A percentile compares a stretch with the other conserved stretches of the same genome.
These are phyloP conservation scores for Paracentrotus lividus DNA, from an alignment of 53 echinoderm and acorn worm genomes.

Conservation along the genomic window DNA sequence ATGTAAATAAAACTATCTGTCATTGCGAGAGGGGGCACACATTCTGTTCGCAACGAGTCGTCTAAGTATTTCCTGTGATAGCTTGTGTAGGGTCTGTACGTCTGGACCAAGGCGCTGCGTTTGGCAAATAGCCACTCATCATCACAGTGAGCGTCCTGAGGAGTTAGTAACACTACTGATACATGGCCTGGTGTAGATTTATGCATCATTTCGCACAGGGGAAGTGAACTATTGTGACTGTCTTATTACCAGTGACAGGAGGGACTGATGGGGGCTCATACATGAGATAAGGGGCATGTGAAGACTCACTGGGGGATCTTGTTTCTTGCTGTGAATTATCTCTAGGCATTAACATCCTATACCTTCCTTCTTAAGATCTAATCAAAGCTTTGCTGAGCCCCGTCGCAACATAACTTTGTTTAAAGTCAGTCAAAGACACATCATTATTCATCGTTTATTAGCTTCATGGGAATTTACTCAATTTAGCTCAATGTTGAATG, in stretches of 20 bases:
- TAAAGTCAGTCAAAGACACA: background rate
- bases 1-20: conserved; percentile 30
- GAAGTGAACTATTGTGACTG: conserved; percentile 39
- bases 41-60: background rate
- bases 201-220: background rate
- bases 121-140: conserved; percentile 1
- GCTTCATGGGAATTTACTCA: background rate
- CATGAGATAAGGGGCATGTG: conserved; percentile 25
- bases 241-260: conserved; percentile 37
- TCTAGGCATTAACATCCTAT: background rate
- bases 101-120: background rate
- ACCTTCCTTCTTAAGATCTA: background rate
- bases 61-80: conserved; percentile 32
- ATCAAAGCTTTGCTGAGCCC: background rate
- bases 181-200: conserved; percentile 25
- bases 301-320: background rate
- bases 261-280: background rate
- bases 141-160: background rate
- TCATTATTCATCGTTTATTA: background rate
- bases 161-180: background rate
- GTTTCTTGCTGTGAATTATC: background rate
- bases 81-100: background rate
- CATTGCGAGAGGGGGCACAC: background rate
- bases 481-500: background rate
- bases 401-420: background rate